Conservation (phyloP, 92 coral and sea anemone species). For the Epizoanthus stellaris region DNA sequence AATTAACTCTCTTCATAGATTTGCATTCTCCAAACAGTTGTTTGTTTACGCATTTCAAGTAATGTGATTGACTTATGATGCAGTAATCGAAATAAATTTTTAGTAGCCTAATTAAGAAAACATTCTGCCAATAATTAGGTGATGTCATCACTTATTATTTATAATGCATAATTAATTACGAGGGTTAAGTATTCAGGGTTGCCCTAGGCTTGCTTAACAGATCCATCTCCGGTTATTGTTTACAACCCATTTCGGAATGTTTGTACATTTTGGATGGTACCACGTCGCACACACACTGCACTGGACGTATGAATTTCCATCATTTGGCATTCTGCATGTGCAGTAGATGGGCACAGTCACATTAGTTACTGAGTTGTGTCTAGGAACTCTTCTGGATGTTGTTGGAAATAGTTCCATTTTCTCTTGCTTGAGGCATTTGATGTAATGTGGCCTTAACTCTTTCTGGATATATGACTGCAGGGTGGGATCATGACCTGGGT, state of each 20-base stretch:
- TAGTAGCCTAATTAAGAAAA: too few species aligned
- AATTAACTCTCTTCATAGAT: too few species aligned
- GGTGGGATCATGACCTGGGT: conserved; percentile 38
- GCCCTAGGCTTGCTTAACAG: not conserved
- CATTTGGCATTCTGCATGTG: conserved; percentile 48
- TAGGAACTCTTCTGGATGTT: conserved; percentile 41
- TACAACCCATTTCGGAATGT: conserved; percentile 30
- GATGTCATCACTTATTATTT: too few species aligned
- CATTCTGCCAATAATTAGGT: too few species aligned
- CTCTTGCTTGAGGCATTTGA: conserved; percentile 33
- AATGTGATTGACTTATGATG: too few species aligned
- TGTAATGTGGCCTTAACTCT: conserved; percentile 23
- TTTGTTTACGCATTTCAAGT: too few species aligned
- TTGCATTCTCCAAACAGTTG: too few species aligned
- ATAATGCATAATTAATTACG: too few species aligned
- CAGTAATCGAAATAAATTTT: too few species aligned
- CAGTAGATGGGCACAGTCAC: conserved; percentile 40
- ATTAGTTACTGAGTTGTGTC: conserved; percentile 36
- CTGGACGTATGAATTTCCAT: conserved; percentile 34
- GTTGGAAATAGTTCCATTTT: conserved; percentile 49
- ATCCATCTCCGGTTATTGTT: conserved; percentile 10
- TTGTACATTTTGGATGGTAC: conserved; percentile 53
- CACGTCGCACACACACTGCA: conserved; percentile 46
- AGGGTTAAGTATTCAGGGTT: too few species aligned
- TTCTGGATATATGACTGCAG: conserved; percentile 19